A percentile compares a stretch with the other conserved stretches of the same genome.
These are phyloP conservation scores for Kryptolebias ocellatus DNA, from an alignment of 2,797 vertebrate species.

Conservation along the genomic window DNA sequence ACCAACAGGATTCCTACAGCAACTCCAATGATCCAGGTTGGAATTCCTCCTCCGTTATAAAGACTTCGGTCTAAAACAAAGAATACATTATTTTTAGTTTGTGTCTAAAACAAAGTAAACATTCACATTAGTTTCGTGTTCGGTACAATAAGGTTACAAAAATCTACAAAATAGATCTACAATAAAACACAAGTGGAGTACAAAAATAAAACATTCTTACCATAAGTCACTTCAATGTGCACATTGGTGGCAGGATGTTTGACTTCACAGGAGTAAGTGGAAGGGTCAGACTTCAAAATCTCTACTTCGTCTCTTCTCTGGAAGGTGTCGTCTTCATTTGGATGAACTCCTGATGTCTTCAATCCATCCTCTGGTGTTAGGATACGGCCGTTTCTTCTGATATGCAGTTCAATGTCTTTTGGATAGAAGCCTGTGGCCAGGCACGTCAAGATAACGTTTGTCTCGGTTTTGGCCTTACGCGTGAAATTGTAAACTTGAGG, in stretches of 20 bases:
- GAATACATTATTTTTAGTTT: not conserved
- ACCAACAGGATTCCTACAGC: no score
- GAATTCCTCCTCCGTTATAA: not conserved
- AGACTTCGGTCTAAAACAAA: not conserved
- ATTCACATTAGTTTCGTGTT: no score
- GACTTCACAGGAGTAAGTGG: slow-evolving; percentile 49
- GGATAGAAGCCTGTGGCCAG: slow-evolving; percentile 72
- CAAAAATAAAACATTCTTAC: slow-evolving; percentile 38
- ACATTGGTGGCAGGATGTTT: fast-evolving
- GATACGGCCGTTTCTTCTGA: slow-evolving; percentile 4
- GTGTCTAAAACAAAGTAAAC: no score
- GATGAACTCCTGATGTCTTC: not conserved
- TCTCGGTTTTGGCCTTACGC: fast-evolving
- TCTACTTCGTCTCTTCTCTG: slow-evolving; percentile 61
- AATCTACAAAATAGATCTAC: no score
- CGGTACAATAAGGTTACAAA: no score
- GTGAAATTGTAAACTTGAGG: slow-evolving; percentile 18
- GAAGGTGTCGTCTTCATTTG: slow-evolving; percentile 63
- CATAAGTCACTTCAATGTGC: fast-evolving
- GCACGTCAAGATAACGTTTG: slow-evolving; percentile 50
- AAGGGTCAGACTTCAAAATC: slow-evolving; percentile 23
- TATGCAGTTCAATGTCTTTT: slow-evolving; percentile 53
- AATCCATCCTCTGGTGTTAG: slow-evolving; percentile 19
- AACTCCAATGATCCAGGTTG: fast-evolving
- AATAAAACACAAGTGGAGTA: no score